A percentile compares a stretch with the other conserved stretches of the same genome.
Conservation (phyloP, 2,113 vertebrate genomes). For the Irena cyanogastra region DNA sequence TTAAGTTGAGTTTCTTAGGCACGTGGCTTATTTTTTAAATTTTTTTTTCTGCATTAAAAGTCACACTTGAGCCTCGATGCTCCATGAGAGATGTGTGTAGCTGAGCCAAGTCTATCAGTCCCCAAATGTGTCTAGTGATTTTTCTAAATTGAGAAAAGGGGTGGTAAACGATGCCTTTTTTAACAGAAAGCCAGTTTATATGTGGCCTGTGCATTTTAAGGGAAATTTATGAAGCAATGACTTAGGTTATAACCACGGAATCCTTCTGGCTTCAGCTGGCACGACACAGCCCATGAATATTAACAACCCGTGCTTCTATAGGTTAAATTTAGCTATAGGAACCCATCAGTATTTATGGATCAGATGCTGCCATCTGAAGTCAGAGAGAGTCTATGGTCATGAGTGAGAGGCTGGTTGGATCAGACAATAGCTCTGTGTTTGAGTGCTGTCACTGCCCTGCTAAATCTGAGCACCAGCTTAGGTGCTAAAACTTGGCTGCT, state of each 20-base stretch:
- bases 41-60: background rate
- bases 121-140: background rate
- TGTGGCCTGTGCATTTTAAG: background rate
- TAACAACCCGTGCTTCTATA: background rate
- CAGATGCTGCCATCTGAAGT: background rate
- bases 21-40: background rate
- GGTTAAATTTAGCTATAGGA: background rate
- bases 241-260: background rate
- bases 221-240: background rate
- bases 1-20: background rate
- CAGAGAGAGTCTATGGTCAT: background rate
- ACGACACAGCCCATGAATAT: background rate
- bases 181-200: background rate
- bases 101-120: constrained; percentile 37
- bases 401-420: background rate
- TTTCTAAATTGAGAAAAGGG: constrained; percentile 11
- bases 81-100: background rate
- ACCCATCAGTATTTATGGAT: background rate
- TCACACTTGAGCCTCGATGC: background rate
- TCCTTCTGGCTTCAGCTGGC: background rate
- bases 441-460: background rate
- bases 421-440: background rate
- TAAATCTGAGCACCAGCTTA: background rate
- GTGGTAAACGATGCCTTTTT: background rate
- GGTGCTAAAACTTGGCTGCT: background rate